phyloP scores from a whole-genome alignment of 2,888 invertebrate species.

The Callyntrura sp. region DNA sequence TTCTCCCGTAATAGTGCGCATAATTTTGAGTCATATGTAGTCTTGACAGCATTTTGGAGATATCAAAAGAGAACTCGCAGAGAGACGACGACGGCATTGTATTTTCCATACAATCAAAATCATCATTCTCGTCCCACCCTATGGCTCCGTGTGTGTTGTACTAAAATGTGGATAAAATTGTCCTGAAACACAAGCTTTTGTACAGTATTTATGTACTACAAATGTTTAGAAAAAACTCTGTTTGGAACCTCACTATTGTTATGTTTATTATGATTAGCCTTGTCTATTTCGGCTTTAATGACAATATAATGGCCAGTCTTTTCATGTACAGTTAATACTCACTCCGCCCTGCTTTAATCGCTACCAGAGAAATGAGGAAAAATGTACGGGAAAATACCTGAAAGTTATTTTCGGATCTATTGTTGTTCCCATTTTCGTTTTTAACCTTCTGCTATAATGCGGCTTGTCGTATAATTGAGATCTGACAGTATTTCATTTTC shows the following conservation, averaged over 20 bases:
- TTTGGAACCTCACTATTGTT: background rate
- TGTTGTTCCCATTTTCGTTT: background rate
- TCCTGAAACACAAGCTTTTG: background rate
- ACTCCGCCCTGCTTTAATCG: background rate
- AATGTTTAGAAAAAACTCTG: background rate
- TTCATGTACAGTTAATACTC: background rate
- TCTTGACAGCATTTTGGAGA: background rate
- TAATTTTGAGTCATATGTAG: background rate
- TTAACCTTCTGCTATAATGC: background rate
- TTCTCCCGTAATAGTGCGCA: background rate
- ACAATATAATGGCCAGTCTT: slow-evolving; percentile 33
- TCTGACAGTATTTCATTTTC: background rate
- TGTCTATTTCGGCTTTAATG: slow-evolving; percentile 30
- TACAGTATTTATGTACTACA: too few relatives aligned
- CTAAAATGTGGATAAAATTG: background rate
- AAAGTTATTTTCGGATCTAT: background rate
- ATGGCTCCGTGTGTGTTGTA: background rate
- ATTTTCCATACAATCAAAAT: slow-evolving; percentile 17
- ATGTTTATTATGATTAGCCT: slow-evolving; percentile 22
- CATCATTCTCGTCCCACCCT: background rate
- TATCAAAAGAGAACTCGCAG: background rate
- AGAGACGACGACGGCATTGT: background rate
- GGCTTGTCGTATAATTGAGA: background rate
- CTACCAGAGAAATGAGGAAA: background rate
- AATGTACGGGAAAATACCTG: background rate